Conservation (phyloP, 2,888 invertebrate species). For the Drosophila yooni region DNA sequence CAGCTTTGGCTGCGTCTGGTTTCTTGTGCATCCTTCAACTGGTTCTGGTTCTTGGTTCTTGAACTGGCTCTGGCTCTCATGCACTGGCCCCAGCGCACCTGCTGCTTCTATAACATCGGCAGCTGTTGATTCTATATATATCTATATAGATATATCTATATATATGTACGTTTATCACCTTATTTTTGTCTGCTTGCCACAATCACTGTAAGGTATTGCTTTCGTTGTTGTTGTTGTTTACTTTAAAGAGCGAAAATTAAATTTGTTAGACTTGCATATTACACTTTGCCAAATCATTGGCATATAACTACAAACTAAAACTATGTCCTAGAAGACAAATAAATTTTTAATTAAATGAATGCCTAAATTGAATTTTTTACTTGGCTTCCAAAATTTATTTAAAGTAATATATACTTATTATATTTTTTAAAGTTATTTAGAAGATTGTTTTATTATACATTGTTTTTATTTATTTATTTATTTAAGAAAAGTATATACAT, state of each 20-base stretch:
- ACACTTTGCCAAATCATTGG: not conserved
- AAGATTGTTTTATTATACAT: not conserved
- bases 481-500: no score
- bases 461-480: no score
- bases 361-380: not conserved
- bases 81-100: slow-evolving; percentile 33
- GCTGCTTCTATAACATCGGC: slow-evolving; percentile 52
- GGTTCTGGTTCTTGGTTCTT: slow-evolving; percentile 10
- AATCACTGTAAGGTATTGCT: slow-evolving; percentile 83
- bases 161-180: slow-evolving; percentile 39
- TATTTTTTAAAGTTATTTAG: not conserved
- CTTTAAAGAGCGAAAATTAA: slow-evolving; percentile 49
- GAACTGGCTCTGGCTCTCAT: slow-evolving; percentile 16
- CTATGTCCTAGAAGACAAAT: not conserved
- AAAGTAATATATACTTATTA: not conserved
- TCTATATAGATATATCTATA: not conserved
- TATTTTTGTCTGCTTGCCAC: slow-evolving; percentile 55
- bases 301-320: slow-evolving; percentile 1
- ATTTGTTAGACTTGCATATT: slow-evolving; percentile 29
- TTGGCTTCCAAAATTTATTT: not conserved
- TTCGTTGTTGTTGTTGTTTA: slow-evolving; percentile 84
- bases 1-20: slow-evolving; percentile 7
- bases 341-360: not conserved
- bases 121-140: slow-evolving; percentile 25
- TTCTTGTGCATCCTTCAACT: slow-evolving; percentile 60